phyloP scores from a whole-genome alignment of 30 jellyfish, hydroid and myxozoan genomes.

The Cassiopea xamachana region DNA sequence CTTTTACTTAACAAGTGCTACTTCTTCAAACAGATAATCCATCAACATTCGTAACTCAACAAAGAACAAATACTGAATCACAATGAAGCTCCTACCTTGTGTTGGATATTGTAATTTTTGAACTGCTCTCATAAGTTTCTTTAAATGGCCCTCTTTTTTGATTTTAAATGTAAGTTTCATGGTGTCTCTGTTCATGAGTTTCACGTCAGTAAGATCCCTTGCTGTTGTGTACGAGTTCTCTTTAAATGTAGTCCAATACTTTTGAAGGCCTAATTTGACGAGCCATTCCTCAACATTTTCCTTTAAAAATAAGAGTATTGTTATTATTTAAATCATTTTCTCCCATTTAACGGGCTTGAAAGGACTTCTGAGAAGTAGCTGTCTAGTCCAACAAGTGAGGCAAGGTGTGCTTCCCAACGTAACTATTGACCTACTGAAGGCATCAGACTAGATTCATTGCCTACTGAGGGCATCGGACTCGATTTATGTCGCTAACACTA shows the following conservation, averaged over 20 bases:
- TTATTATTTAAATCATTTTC: no score
- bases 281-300: constrained; percentile 96
- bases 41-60: neutral
- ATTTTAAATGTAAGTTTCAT: constrained; percentile 70
- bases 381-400: neutral
- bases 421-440: neutral
- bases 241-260: constrained; percentile 86
- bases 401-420: no score
- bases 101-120: constrained; percentile 92
- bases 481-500: no score
- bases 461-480: no score
- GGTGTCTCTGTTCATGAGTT: constrained; percentile 79
- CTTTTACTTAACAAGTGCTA: neutral
- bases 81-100: constrained; percentile 55
- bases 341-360: neutral
- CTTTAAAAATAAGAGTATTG: constrained; percentile 26
- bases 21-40: neutral
- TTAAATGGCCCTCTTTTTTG: constrained; percentile 90
- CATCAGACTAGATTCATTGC: neutral
- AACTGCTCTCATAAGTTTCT: constrained; percentile 77
- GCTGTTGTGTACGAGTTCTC: constrained; percentile 94
- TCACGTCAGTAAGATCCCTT: constrained; percentile 91
- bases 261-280: constrained; percentile 81
- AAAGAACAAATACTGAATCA: neutral
- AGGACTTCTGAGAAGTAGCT: neutral